phyloP scores from a whole-genome alignment of 2,888 invertebrate species.

The Agelastica alni region DNA sequence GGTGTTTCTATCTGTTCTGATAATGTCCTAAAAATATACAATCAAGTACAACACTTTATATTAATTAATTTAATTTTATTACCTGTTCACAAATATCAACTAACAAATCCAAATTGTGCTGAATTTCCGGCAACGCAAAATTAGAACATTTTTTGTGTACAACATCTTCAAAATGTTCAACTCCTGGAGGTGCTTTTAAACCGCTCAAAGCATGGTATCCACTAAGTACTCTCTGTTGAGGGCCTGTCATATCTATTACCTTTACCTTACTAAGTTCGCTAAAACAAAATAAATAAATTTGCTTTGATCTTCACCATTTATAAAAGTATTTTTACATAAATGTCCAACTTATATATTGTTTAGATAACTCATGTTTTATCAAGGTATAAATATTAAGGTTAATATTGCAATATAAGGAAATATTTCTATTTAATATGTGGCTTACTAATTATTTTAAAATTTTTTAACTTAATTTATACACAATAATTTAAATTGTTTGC shows the following conservation, averaged over 20 bases:
- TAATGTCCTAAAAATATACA: constrained; percentile 70
- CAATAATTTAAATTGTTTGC: no score
- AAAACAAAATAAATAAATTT: constrained; percentile 31
- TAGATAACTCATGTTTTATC: no score
- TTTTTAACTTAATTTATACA: no score
- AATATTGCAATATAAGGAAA: no score
- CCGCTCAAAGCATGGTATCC: constrained; percentile 91
- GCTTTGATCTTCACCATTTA: no score
- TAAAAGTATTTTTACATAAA: no score
- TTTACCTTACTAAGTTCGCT: constrained; percentile 84
- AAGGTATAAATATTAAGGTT: no score
- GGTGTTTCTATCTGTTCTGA: constrained; percentile 78
- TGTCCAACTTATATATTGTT: no score
- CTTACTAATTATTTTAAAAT: no score
- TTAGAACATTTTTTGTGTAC: constrained; percentile 66
- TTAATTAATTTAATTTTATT: no score
- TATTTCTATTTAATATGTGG: no score
- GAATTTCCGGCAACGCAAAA: constrained; percentile 85
- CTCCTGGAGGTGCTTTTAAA: constrained; percentile 61
- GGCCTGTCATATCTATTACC: constrained; percentile 99
- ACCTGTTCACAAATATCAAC: constrained; percentile 93
- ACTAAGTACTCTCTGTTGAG: constrained; percentile 87
- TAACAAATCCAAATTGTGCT: constrained; percentile 88
- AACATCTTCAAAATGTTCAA: constrained; percentile 67
- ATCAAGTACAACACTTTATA: no score